Conservation (phyloP, 2,113 vertebrate genomes). For the Cynocephalus volans region DNA sequence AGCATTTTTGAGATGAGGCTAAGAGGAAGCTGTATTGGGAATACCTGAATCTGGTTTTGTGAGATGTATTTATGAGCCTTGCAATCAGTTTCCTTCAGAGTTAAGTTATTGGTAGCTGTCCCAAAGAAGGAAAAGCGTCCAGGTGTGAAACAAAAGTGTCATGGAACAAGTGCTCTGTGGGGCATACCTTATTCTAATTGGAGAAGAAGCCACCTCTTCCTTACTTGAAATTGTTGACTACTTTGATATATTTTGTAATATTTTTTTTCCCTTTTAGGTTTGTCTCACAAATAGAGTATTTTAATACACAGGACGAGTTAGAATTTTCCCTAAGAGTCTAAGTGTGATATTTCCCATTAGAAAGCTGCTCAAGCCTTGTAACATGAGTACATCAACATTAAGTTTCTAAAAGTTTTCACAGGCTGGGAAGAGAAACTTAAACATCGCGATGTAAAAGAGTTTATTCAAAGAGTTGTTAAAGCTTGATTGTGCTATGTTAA, state of each 20-base stretch:
- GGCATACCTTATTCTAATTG: neutral
- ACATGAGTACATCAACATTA: neutral
- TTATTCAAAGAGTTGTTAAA: neutral
- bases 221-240: neutral
- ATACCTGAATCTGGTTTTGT: neutral
- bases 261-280: neutral
- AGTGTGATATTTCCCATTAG: neutral
- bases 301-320: neutral
- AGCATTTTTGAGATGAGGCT: neutral
- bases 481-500: neutral
- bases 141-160: neutral
- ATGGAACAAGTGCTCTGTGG: neutral
- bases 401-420: neutral
- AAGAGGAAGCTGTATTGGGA: neutral
- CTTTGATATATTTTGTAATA: neutral
- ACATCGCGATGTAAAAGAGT: neutral
- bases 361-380: neutral
- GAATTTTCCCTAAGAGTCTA: slow-evolving; percentile 37
- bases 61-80: neutral
- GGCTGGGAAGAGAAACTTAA: neutral
- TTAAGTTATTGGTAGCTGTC: neutral
- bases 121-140: neutral
- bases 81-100: neutral
- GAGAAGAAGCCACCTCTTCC: neutral
- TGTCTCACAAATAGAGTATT: neutral